Evolutionary conservation across 2,797 vertebrate genomes (phyloP).

Genomic region (Glossophaga mutica): DNA sequence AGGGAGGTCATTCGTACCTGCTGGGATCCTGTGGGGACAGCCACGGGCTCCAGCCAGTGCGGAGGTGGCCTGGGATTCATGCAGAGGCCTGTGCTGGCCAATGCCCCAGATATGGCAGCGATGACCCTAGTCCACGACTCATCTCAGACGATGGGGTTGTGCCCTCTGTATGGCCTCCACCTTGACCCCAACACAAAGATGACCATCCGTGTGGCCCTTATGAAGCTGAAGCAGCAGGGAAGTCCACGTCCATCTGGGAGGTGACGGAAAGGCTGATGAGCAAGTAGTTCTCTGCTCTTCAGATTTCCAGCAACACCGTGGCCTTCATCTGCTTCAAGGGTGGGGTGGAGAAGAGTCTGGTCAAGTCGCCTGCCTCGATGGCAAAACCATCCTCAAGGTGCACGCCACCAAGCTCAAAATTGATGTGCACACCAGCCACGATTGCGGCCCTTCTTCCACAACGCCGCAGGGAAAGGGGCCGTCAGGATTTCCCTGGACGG

Average conservation of each 20-base stretch:
- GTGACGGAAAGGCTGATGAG: constrained; percentile 92
- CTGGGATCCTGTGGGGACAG: background rate
- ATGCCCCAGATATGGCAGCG: constrained; percentile 76
- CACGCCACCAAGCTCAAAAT: constrained; percentile 90
- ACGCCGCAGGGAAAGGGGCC: constrained; percentile 89
- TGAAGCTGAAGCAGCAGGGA: constrained; percentile 92
- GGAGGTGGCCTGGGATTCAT: background rate
- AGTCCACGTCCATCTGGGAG: constrained; percentile 95
- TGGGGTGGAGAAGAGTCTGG: constrained; percentile 90
- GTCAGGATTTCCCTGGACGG: constrained; percentile 92
- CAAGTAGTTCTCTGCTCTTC: constrained; percentile 91
- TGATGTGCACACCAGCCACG: constrained; percentile 90
- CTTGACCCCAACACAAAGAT: constrained; percentile 93
- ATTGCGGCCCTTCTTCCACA: constrained; percentile 94
- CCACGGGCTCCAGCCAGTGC: background rate
- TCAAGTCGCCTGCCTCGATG: constrained; percentile 88
- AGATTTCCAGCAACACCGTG: constrained; percentile 93
- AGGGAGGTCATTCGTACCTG: no score
- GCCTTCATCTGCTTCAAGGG: constrained; percentile 93
- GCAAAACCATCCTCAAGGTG: constrained; percentile 91
- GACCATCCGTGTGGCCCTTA: constrained; percentile 90
- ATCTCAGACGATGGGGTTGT: constrained; percentile 89
- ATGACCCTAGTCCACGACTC: constrained; percentile 91
- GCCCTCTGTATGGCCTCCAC: constrained; percentile 86
- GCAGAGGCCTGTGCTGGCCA: background rate